A percentile compares a stretch with the other conserved stretches of the same genome.
phyloP scores from a whole-genome alignment of 1,140 invertebrate species.

The Papilio aristodemus region DNA sequence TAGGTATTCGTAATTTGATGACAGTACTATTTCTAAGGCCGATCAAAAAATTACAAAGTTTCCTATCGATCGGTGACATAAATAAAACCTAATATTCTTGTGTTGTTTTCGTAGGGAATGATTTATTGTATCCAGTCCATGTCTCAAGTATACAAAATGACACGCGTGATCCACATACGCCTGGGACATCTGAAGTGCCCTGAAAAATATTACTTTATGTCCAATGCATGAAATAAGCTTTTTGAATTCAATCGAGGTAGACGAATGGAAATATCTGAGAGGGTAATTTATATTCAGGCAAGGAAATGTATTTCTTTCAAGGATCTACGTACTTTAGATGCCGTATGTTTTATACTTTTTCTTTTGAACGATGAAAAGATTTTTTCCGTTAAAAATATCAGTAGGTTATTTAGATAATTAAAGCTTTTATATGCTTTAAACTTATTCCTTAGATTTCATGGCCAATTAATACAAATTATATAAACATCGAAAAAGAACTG shows the following conservation, averaged over 20 bases:
- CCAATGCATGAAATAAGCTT: slow-evolving; percentile 41
- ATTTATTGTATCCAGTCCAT: background rate
- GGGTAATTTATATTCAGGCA: slow-evolving; percentile 52
- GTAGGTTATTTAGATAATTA: background rate
- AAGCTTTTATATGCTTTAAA: background rate
- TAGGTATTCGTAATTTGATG: too few relatives aligned
- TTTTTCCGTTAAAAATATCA: background rate
- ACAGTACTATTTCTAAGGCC: too few relatives aligned
- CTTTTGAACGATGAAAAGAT: background rate
- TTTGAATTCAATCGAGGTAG: slow-evolving; percentile 54
- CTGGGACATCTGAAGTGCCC: slow-evolving; percentile 25
- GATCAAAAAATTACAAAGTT: too few relatives aligned
- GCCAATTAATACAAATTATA: too few relatives aligned
- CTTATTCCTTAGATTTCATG: too few relatives aligned
- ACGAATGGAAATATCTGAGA: slow-evolving; percentile 44
- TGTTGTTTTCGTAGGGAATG: too few relatives aligned
- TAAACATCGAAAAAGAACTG: too few relatives aligned
- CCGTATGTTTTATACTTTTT: slow-evolving; percentile 19
- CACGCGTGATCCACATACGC: background rate
- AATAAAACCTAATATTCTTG: too few relatives aligned
- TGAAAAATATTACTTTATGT: slow-evolving; percentile 25
- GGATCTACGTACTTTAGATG: background rate
- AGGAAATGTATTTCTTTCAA: slow-evolving; percentile 26
- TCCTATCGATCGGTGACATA: too few relatives aligned
- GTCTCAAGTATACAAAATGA: background rate